Conservation (phyloP, 2,797 vertebrate genomes). For the Peromyscus eremicus region DNA sequence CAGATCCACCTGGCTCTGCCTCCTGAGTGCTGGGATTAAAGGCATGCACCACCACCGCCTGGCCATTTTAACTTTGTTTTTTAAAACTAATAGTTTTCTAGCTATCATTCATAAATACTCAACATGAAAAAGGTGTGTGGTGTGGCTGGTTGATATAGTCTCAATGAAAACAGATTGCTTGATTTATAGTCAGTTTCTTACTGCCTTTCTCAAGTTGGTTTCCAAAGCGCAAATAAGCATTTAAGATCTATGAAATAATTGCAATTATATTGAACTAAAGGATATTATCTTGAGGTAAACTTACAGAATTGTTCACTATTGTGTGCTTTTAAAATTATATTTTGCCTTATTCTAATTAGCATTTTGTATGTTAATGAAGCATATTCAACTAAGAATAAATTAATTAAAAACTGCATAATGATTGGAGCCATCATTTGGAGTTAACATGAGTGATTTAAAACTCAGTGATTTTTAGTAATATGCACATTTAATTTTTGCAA, state of each 20-base stretch:
- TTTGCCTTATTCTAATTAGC: conserved; percentile 4
- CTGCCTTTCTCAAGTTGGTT: conserved; percentile 15
- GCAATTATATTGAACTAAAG: conserved; percentile 5
- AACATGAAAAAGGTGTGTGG: conserved; percentile 17
- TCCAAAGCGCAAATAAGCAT: conserved; percentile 30
- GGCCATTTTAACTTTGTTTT: not conserved
- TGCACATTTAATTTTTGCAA: not conserved
- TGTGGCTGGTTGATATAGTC: not conserved
- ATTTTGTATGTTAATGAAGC: not conserved
- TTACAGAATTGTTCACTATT: conserved; percentile 31
- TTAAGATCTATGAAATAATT: conserved; percentile 36
- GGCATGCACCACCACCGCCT: too few relatives aligned
- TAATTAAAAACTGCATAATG: not conserved
- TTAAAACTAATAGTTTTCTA: conserved; percentile 48
- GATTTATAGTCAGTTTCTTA: conserved; percentile 23
- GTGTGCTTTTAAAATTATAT: conserved; percentile 24
- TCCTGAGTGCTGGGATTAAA: too few relatives aligned
- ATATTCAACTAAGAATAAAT: not conserved
- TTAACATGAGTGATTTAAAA: not conserved
- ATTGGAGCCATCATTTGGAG: not conserved
- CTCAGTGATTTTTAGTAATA: not conserved
- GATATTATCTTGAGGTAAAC: conserved; percentile 34
- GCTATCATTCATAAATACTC: conserved; percentile 16
- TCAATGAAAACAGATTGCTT: conserved; percentile 28
- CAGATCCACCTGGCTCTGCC: too few relatives aligned